Conservation (phyloP, 2,888 invertebrate genomes). For the Nomada ruficornis region DNA sequence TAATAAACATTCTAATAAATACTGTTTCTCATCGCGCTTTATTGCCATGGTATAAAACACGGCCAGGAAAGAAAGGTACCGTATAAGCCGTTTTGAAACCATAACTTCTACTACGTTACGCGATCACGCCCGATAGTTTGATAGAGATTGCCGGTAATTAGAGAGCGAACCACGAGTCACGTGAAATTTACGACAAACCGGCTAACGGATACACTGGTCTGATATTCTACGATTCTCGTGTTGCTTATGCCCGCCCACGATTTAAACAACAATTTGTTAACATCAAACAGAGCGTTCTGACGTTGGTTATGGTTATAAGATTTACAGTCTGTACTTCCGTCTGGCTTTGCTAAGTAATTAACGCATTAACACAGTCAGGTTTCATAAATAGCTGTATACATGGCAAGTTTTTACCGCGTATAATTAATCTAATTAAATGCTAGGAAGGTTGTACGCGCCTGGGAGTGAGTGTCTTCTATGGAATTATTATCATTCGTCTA, state of each 20-base stretch:
- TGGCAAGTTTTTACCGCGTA: neutral
- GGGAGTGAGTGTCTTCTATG: too few relatives aligned
- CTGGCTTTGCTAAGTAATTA: neutral
- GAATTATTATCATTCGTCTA: too few relatives aligned
- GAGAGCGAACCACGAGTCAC: conserved; percentile 24
- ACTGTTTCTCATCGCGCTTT: conserved; percentile 38
- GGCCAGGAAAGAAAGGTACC: conserved; percentile 1
- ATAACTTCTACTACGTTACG: conserved; percentile 43
- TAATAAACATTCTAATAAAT: conserved; percentile 40
- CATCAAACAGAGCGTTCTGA: too few relatives aligned
- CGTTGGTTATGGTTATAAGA: neutral
- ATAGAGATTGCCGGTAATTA: conserved; percentile 47
- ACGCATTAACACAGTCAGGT: too few relatives aligned
- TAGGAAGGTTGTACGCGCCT: too few relatives aligned
- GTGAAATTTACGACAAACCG: conserved; percentile 33
- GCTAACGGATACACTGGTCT: neutral
- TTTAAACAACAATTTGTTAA: conserved; percentile 21
- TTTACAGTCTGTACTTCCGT: neutral
- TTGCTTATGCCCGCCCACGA: neutral
- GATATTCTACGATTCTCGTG: neutral
- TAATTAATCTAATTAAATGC: neutral
- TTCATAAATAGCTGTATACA: too few relatives aligned
- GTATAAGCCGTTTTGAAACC: neutral
- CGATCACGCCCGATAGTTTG: conserved; percentile 43
- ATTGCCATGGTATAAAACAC: conserved; percentile 18